Evolutionary conservation across 1,140 invertebrate species (phyloP).

Genomic region (Hestina assimilis): DNA sequence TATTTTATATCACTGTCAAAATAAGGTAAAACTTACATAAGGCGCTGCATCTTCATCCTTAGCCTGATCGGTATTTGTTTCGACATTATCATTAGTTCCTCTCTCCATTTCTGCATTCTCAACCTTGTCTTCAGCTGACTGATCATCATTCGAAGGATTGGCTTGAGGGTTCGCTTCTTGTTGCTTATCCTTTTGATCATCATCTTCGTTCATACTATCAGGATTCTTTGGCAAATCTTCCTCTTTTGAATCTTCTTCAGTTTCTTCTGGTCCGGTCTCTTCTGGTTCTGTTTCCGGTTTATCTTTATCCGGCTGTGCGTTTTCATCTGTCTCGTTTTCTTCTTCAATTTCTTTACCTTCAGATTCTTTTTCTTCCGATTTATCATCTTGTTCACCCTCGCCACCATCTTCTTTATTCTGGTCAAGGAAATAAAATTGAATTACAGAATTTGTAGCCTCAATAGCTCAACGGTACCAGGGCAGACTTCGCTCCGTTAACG

Average conservation of each 20-base stretch:
- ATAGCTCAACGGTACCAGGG: too few relatives aligned
- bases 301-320: slow-evolving; percentile 26
- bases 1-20: too few relatives aligned
- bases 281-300: slow-evolving; percentile 27
- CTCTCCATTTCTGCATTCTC: slow-evolving; percentile 68
- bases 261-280: slow-evolving; percentile 49
- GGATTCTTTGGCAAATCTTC: slow-evolving; percentile 68
- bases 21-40: slow-evolving; percentile 66
- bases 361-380: slow-evolving; percentile 18
- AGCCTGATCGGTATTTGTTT: slow-evolving; percentile 78
- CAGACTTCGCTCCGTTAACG: too few relatives aligned
- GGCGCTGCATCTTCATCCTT: slow-evolving; percentile 81
- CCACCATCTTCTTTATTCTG: slow-evolving; percentile 59
- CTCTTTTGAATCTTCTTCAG: slow-evolving; percentile 52
- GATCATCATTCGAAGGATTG: slow-evolving; percentile 79
- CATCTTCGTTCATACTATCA: slow-evolving; percentile 72
- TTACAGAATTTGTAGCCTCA: too few relatives aligned
- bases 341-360: slow-evolving; percentile 49
- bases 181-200: slow-evolving; percentile 85
- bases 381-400: slow-evolving; percentile 17
- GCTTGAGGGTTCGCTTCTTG: slow-evolving; percentile 81
- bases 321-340: slow-evolving; percentile 34
- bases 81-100: slow-evolving; percentile 76
- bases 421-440: not conserved
- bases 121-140: slow-evolving; percentile 71